Conservation (phyloP, 2,113 vertebrate species). For the Ornithorhynchus anatinus region DNA sequence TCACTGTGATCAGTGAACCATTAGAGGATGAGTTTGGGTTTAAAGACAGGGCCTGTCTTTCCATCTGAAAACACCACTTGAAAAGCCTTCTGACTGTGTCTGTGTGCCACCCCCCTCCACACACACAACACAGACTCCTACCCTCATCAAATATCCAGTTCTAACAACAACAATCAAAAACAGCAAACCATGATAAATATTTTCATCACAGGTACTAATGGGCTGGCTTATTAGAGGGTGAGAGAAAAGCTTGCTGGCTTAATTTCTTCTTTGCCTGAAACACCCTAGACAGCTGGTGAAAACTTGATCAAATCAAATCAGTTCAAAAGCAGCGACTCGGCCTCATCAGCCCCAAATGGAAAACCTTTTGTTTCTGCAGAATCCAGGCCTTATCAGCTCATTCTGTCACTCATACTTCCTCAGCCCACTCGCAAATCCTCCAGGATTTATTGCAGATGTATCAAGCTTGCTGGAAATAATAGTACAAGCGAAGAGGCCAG, state of each 20-base stretch:
- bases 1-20: background rate
- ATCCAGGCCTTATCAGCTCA: slow-evolving; percentile 66
- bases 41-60: slow-evolving; percentile 9
- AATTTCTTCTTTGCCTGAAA: slow-evolving; percentile 43
- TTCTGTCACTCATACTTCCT: slow-evolving; percentile 68
- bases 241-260: background rate
- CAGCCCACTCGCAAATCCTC: slow-evolving; percentile 72
- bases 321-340: slow-evolving; percentile 48
- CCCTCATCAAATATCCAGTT: background rate
- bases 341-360: slow-evolving; percentile 46
- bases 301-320: slow-evolving; percentile 65
- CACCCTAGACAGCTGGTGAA: slow-evolving; percentile 63
- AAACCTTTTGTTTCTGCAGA: slow-evolving; percentile 65
- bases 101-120: background rate
- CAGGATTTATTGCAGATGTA: slow-evolving; percentile 80
- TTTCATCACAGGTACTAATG: slow-evolving; percentile 1
- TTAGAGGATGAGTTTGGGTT: background rate
- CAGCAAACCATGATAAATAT: slow-evolving; percentile 7
- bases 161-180: slow-evolving; percentile 14
- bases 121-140: no score
- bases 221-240: background rate
- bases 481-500: slow-evolving; percentile 74
- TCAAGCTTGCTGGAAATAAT: slow-evolving; percentile 80
- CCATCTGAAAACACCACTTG: background rate
- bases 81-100: slow-evolving; percentile 3